Percentiles rank a stretch among this genome's conserved stretches.
Conservation (phyloP, 2,113 vertebrate genomes). For the Oncorhynchus mykiss region DNA sequence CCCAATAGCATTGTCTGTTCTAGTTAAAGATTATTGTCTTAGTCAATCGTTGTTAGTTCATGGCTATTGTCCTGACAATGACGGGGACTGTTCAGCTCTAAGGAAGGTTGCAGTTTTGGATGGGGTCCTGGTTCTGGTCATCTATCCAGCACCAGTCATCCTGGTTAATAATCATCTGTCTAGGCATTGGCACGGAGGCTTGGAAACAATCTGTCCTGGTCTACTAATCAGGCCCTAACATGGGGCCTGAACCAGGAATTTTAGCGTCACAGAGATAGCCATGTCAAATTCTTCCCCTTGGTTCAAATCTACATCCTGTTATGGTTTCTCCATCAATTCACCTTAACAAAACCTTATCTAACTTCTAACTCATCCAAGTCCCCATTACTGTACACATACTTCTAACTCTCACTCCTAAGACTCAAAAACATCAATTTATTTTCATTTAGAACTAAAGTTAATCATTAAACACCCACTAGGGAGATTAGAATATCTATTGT, state of each 20-base stretch:
- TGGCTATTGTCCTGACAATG: too few relatives aligned
- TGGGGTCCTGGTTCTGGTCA: constrained; percentile 27
- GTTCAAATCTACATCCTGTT: too few relatives aligned
- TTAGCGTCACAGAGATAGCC: too few relatives aligned
- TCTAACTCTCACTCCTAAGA: neutral
- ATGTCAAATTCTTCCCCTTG: too few relatives aligned
- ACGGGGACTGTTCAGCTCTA: neutral
- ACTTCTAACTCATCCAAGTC: too few relatives aligned
- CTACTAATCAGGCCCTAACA: constrained; percentile 5
- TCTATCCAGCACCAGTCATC: constrained; percentile 36
- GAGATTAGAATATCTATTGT: constrained; percentile 40
- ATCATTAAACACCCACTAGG: constrained; percentile 27
- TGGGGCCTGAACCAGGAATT: too few relatives aligned
- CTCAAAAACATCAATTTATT: constrained; percentile 16
- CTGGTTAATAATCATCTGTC: constrained; percentile 44
- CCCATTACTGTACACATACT: too few relatives aligned
- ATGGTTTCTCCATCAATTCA: too few relatives aligned
- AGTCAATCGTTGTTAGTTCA: too few relatives aligned
- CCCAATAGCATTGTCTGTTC: too few relatives aligned
- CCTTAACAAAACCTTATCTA: too few relatives aligned
- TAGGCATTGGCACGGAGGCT: constrained; percentile 35
- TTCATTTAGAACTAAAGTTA: constrained; percentile 39
- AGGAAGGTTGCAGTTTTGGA: neutral
- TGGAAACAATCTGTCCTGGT: constrained; percentile 42
- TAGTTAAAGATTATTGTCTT: too few relatives aligned